Evolutionary conservation across 1,140 invertebrate species (phyloP), one percentile per base, ranked within the genome.

Genomic region (Zophobas morio): DNA sequence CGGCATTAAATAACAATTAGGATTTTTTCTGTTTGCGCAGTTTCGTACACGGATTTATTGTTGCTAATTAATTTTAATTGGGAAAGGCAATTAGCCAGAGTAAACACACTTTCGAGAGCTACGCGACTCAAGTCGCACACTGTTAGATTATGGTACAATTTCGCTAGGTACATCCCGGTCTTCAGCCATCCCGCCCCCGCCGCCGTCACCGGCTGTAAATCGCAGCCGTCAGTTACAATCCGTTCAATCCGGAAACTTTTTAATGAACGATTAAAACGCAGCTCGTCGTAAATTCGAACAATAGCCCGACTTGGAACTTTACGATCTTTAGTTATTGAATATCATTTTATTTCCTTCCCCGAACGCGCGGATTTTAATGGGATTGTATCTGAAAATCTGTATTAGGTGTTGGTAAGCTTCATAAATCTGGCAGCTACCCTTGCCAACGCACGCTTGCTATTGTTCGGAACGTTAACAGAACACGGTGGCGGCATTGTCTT

Each of bases 401-500:
- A 36, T 33, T 66, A 66, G 60, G 60, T 66, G 60, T 66, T 42
- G 39, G 37, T 74, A 74, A 63, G 56, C 77, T 47, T 75, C 57
- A 78, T 78, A 78, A 78, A 78, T 78, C 74, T 34, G 39, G 47
- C 54, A 60, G 54, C 42, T 51, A 71, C 77, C 73, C 66, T 70
- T 36, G 37, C 71, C 46, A 53, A 70, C 60, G 20, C 20, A 39
- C 34, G 54, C 71, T 78, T 74, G 71, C 77, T 74, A 74, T 78
- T 78, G 77, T 78, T 74, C 66, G 76, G 71, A 39, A 60, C 49
- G 77, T 75, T 56, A 42, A 71, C 47, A 51, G 56, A 75, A 78
- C 74, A 75, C 49, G 77, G 40, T 36, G 49, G 51, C 42, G 40
- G 77, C 72, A 70, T 78, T 78, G 77, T 78, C 77, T 75, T 78